phyloP scores from a whole-genome alignment of 2,888 invertebrate species.

The Steinernema hermaphroditum region DNA sequence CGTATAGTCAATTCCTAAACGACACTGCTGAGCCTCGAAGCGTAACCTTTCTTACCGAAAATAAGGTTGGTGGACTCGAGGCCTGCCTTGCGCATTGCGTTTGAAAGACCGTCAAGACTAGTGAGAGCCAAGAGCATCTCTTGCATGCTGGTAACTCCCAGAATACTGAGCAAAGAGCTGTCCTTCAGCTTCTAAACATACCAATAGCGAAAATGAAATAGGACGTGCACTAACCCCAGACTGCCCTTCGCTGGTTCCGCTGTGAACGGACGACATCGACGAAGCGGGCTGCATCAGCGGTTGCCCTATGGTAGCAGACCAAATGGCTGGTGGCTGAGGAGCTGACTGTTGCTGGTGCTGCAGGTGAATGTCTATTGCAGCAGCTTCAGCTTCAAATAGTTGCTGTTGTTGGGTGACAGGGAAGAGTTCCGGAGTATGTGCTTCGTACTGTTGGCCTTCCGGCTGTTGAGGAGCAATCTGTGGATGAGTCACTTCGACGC shows the following conservation, averaged over 20 bases:
- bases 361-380: neutral
- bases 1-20: constrained; percentile 69
- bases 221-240: neutral
- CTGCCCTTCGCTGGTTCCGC: constrained; percentile 10
- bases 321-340: neutral
- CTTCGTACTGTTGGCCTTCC: too few species aligned
- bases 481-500: too few species aligned
- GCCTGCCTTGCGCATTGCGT: constrained; percentile 69
- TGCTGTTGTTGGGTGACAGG: too few species aligned
- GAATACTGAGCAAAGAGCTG: constrained; percentile 51
- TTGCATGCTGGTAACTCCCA: constrained; percentile 63
- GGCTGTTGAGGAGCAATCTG: too few species aligned
- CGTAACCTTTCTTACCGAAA: constrained; percentile 65
- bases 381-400: neutral
- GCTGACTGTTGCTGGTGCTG: neutral
- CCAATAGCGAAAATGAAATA: neutral
- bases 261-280: constrained; percentile 3
- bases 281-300: neutral
- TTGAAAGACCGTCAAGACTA: constrained; percentile 65
- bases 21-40: neutral
- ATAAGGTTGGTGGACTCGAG: constrained; percentile 69
- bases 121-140: constrained; percentile 63
- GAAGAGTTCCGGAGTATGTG: too few species aligned
- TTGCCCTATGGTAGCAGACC: neutral
- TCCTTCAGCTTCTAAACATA: constrained; percentile 52